Evolutionary conservation across 2,888 invertebrate genomes (phyloP).

Genomic region (Tachina lurida): DNA sequence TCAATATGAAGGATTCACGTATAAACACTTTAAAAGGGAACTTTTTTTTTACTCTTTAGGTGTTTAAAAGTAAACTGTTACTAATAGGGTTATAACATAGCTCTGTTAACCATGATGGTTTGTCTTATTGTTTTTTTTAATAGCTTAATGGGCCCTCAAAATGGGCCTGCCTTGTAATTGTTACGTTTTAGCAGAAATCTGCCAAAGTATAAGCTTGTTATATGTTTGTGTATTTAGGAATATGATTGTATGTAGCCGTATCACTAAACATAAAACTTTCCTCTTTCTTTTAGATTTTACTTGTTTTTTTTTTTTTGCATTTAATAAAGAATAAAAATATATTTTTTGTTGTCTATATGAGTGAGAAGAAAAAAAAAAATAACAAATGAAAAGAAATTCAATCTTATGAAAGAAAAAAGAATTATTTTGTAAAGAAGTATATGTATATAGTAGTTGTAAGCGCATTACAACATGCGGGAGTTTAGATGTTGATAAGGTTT

Average conservation of each 20-base stretch:
- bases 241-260: conserved; percentile 33
- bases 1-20: too few species aligned
- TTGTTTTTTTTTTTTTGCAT: conserved; percentile 32
- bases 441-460: conserved; percentile 49
- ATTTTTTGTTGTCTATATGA: conserved; percentile 33
- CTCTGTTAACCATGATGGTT: too few species aligned
- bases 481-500: conserved; percentile 66
- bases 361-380: conserved; percentile 28
- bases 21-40: too few species aligned
- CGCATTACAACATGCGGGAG: conserved; percentile 63
- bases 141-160: background rate
- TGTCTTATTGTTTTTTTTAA: too few species aligned
- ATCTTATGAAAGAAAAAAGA: conserved; percentile 38
- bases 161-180: background rate
- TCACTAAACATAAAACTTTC: conserved; percentile 61
- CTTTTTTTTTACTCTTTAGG: too few species aligned
- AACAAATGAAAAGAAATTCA: conserved; percentile 48
- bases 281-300: conserved; percentile 60
- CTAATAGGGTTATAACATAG: too few species aligned
- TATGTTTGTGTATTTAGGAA: conserved; percentile 19
- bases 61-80: too few species aligned
- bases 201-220: conserved; percentile 21
- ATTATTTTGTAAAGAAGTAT: conserved; percentile 52
- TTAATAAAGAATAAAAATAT: conserved; percentile 57
- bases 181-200: conserved; percentile 13